Evolutionary conservation across 2,888 invertebrate species (phyloP), one percentile per base, ranked within the genome.

Genomic region (Anarsia innoxiella): DNA sequence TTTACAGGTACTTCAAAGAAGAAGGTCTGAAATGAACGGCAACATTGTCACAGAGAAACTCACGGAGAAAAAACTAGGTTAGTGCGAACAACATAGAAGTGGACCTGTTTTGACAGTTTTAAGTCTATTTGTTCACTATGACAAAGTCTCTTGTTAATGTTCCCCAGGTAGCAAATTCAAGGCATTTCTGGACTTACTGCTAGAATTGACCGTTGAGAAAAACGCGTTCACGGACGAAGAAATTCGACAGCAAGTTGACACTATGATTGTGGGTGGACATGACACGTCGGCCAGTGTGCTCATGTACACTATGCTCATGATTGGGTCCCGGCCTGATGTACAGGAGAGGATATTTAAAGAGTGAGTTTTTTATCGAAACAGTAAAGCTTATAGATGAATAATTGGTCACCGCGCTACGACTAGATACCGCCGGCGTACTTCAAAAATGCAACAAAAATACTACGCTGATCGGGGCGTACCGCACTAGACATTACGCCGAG

Each of bases 181-280:
- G 53, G 73, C 86, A 0, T 88, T 88, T 56, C 60, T 88, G 54
- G 87, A 88, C 40, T 66, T 87, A 1, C 57, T 88, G 1, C 61
- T 88, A 26, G 86, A 88, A 42, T 52, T 86, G 2, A 64, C 77
- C 1, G 56, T 75, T 16, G 71, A 74, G 11, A 76, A 77, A 15
- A 63, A 57, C 0, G 73, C 59, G 0, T 73, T 88, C 3, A 85
- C 78, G 3, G 85, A 87, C 48, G 56, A 68, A 34, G 86, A 88
- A 51, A 68, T 89, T 5, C 60, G 86, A 41, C 86, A 88, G 40
- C 88, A 89, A 51, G 86, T 88, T 1, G 86, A 87, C 44, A 88
- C 88, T 0, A 87, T 88, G 68, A 86, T 88, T 40, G 77, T 87
- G 1, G 88, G 86, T 1, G 88, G 88, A 40, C 78, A 84, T 49